A percentile compares a stretch with the other conserved stretches of the same genome.
Conservation (phyloP, 23 tunicate genomes). For the Diplosoma virens region DNA sequence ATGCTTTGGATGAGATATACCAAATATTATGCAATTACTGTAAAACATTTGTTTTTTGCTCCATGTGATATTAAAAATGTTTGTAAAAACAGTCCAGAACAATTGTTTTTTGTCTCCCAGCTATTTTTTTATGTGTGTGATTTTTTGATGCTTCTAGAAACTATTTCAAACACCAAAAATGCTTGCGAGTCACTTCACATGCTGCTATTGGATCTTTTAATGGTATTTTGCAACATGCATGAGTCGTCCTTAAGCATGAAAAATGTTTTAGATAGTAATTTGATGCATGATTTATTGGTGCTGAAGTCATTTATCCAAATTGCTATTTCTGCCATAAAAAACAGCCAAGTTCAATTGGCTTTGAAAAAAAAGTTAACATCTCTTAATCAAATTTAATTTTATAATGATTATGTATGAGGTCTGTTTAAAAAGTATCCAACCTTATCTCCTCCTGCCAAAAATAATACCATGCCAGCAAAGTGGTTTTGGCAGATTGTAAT, state of each 20-base stretch:
- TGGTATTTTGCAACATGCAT: neutral
- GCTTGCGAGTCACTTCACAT: constrained; percentile 16
- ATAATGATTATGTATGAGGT: no score
- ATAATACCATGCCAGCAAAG: no score
- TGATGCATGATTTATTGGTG: neutral
- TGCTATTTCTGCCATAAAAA: neutral
- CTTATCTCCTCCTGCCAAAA: no score
- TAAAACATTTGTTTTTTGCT: neutral
- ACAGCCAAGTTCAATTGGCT: neutral
- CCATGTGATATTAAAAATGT: neutral
- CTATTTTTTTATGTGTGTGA: constrained; percentile 16
- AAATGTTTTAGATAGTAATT: neutral
- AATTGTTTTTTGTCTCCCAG: constrained; percentile 11
- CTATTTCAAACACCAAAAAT: neutral
- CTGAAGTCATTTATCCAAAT: neutral
- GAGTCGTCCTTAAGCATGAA: no score
- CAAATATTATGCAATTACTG: neutral
- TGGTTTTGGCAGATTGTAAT: no score
- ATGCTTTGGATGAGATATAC: constrained; percentile 3
- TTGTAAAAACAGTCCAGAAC: neutral
- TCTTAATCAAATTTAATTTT: no score
- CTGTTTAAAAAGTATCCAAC: no score
- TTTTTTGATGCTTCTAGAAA: neutral
- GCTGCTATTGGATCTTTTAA: constrained; percentile 1
- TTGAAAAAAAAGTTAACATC: neutral